Percentiles rank a stretch among this genome's conserved stretches.
phyloP scores from a whole-genome alignment of 23 tunicate species.

The Styela clava region DNA sequence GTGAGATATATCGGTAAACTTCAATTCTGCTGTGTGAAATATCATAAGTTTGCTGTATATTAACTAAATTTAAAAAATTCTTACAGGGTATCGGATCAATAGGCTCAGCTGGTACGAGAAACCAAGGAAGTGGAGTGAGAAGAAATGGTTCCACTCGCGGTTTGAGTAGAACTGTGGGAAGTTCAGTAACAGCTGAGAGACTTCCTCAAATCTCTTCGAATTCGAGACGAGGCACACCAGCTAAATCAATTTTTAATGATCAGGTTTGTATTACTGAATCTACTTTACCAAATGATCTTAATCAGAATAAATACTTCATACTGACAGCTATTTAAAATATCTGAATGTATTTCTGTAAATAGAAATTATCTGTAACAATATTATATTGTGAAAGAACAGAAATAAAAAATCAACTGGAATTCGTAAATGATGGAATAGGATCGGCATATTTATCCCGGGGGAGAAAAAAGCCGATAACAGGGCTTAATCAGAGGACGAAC shows the following conservation, averaged over 20 bases:
- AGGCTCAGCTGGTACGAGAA: constrained; percentile 53
- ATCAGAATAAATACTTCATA: no score
- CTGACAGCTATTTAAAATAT: no score
- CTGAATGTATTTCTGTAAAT: no score
- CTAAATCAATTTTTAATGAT: constrained; percentile 25
- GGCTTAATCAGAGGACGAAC: neutral
- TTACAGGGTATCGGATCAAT: constrained; percentile 57
- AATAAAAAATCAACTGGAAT: neutral
- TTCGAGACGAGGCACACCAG: constrained; percentile 21
- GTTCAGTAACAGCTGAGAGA: constrained; percentile 10
- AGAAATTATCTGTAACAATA: no score
- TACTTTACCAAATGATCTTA: no score
- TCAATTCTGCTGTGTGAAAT: no score
- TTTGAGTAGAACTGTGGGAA: constrained; percentile 9
- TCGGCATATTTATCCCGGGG: no score
- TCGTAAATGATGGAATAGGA: neutral
- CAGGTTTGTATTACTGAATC: constrained; percentile 27
- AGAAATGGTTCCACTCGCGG: constrained; percentile 12
- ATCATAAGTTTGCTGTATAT: no score
- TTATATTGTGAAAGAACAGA: neutral
- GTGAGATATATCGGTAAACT: no score
- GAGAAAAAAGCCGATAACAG: no score
- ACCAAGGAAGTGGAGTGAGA: constrained; percentile 18
- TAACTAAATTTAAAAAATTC: no score
- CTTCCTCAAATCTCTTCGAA: constrained; percentile 19